Evolutionary conservation across 2,797 vertebrate genomes (phyloP), one percentile per base, ranked within the genome.

Genomic region (Emys orbicularis): DNA sequence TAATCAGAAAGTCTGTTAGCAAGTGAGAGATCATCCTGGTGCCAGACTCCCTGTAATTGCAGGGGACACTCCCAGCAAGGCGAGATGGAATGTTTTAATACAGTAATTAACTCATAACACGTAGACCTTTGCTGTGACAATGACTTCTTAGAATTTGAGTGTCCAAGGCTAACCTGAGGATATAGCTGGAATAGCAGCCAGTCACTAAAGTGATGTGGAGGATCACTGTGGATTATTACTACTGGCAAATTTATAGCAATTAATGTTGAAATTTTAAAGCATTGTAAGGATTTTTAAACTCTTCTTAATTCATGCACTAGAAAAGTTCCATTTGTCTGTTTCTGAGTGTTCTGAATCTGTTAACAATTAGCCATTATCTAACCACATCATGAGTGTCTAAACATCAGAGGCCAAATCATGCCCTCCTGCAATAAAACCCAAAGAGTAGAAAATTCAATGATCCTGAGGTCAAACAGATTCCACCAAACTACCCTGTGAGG

Each of bases 181-280:
- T 80, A 79, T 4, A 54, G 1, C 19, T 37, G 49, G 59, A 89
- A 31, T 0, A 79, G 2, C 0, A 0, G 41, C 21, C 37, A 84
- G 21, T 0, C 1, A 44, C 3, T 10, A 5, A 52, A 87, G 54
- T 6, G 1, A 87, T 44, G 5, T 5, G 5, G 12, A 57, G 3
- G 4, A 3, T n/a, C 5, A 93, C 81, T 44, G 27, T 15, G 21
- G 61, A 44, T 92, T 18, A 11, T 53, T 77, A 47, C 44, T 6
- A 1, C 44, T 2, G 5, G 11, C 1, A 12, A 37, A 4, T 25
- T 2, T 41, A 5, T 0, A 6, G 12, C 15, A 1, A 41, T 0
- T 3, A 29, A 16, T 37, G 29, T 72, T 49, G 79, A 81, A 3
- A 3, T 84, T 77, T 31, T 10, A 85, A 18, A 27, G 16, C 61